Conservation (phyloP, 2,113 vertebrate genomes). For the Peromyscus californicus region DNA sequence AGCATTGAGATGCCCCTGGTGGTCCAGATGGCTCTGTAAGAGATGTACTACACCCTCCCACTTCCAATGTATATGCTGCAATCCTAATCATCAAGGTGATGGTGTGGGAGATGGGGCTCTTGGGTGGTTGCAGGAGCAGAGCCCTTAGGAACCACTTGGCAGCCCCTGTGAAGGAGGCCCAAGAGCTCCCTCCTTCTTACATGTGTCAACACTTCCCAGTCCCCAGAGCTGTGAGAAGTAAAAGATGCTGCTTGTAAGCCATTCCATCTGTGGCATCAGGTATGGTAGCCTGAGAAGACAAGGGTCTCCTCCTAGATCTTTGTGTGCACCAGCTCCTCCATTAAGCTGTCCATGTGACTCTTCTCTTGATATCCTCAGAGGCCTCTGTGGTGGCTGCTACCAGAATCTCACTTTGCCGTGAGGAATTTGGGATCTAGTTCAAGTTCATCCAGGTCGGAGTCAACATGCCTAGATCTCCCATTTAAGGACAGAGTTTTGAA, state of each 20-base stretch:
- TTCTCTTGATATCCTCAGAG: too few species aligned
- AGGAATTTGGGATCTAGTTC: background rate
- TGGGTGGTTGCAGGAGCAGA: background rate
- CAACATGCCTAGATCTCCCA: too few species aligned
- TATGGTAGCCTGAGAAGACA: too few species aligned
- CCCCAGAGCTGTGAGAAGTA: background rate
- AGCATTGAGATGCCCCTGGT: too few species aligned
- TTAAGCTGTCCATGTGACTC: accelerated
- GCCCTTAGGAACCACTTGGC: background rate
- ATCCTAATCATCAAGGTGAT: background rate
- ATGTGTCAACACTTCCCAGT: background rate
- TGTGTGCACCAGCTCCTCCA: background rate
- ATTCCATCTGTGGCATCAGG: background rate
- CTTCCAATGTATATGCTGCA: too few species aligned
- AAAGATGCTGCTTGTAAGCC: background rate
- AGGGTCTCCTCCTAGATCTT: background rate
- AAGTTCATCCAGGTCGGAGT: background rate
- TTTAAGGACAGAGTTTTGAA: background rate
- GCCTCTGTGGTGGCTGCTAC: background rate
- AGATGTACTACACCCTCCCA: accelerated
- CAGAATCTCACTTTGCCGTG: background rate
- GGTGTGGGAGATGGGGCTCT: background rate
- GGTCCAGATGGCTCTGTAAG: background rate
- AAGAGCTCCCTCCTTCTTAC: too few species aligned
- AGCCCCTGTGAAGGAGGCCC: too few species aligned